These are phyloP conservation scores for Aphelocoma californica DNA, from an alignment of 2,797 vertebrate species.

Conservation along the genomic window DNA sequence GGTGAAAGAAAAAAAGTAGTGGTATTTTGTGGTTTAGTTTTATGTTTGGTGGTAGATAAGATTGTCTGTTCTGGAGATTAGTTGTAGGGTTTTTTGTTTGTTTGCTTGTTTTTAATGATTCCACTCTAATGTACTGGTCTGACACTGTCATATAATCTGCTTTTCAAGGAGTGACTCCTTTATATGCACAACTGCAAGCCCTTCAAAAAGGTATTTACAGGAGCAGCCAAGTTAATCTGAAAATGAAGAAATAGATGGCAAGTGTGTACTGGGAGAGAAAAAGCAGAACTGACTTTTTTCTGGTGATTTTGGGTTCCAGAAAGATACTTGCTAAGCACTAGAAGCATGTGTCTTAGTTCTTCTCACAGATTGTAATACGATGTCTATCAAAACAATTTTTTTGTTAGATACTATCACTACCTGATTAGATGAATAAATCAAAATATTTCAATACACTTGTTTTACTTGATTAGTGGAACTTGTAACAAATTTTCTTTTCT, in stretches of 20 bases:
- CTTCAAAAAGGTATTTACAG: not conserved
- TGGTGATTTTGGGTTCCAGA: not conserved
- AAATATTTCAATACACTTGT: not conserved
- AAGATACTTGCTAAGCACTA: not conserved
- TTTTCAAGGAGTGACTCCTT: not conserved
- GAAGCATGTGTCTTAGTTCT: not conserved
- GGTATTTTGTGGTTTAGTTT: not conserved
- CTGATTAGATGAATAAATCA: not conserved
- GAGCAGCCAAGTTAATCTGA: not conserved
- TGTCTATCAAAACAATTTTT: not conserved
- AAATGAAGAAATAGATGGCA: not conserved
- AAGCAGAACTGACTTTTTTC: not conserved
- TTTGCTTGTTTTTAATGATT: not conserved
- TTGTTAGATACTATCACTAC: not conserved
- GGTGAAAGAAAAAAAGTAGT: not conserved
- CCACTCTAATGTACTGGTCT: not conserved
- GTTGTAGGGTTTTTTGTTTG: not conserved
- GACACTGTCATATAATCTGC: not conserved
- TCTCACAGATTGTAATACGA: not conserved
- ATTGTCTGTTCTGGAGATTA: not conserved
- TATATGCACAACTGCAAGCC: not conserved
- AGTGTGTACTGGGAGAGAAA: not conserved
- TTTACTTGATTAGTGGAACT: not conserved
- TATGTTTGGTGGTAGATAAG: not conserved
- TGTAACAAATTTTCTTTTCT: not conserved